Base-by-base conservation (phyloP, 2,888 invertebrate genomes). In the Serripes groenlandicus region DNA sequence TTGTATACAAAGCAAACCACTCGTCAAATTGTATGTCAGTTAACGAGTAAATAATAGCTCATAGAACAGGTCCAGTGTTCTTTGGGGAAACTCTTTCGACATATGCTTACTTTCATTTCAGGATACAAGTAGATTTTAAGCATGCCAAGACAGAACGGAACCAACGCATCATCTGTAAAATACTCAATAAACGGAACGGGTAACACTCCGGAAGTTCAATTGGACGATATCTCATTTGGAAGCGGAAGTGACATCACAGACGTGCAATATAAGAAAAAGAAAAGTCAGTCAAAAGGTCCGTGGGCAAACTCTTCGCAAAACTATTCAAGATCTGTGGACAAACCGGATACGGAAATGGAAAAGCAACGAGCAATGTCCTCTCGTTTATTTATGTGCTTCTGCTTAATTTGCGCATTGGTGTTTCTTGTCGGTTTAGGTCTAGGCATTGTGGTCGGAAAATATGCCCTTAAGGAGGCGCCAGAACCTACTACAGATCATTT, bases 381-480 rank as follows among this genome's bases (percentile, higher is more conserved):
- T 1, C n/a, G 68, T 21, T 7, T 28, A n/a, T 32, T 49, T 21
- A 70, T 32, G n/a, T n/a, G 3, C 28, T 52, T 70, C 15, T 28
- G 52, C 9, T 28, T 32, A 3, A 70, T 35, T 69, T 66, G 74
- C 32, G n/a, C 58, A 21, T 34, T 70, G 3, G 58, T 77, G 15
- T 81, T 85, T 62, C 34, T 74, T 15, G 68, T 81, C 0, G 85
- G 85, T 32, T 4, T 85, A 15, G 74, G 66, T 21, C 28, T 85
- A 9, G 85, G 85, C 26, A 76, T 85, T 21, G 54, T 85, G 2
- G 81, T 85, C n/a, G 85, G 85, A 7, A 21, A 30, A 26, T 85
- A 76, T 71, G 79, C 71, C 34, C 62, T 79, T 18, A 58, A 75
- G 18, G 54, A 52, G 23, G 23, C 4, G 9, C 9, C 26, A 23